A percentile compares a stretch with the other conserved stretches of the same genome.
Conservation (phyloP, 2,113 vertebrate species). For the Dissostichus mawsoni region DNA sequence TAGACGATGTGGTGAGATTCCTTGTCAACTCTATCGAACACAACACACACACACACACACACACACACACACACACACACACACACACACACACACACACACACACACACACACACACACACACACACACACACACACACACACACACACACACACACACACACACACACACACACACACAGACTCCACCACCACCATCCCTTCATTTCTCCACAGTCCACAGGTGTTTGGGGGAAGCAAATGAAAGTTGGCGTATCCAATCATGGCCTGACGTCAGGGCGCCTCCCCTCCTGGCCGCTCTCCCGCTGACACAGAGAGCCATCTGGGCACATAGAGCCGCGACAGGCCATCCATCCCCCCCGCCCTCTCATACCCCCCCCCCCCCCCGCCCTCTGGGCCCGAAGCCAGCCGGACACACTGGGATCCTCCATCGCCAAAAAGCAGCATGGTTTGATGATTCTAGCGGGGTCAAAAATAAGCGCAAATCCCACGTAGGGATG, state of each 20-base stretch:
- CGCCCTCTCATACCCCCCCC: too few species aligned
- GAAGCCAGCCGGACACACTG: slow-evolving; percentile 68
- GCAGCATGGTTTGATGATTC: slow-evolving; percentile 62
- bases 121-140: slow-evolving; percentile 38
- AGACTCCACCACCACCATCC: slow-evolving; percentile 26
- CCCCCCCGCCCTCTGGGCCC: slow-evolving; percentile 65
- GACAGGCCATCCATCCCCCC: slow-evolving; percentile 61
- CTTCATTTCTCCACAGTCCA: slow-evolving; percentile 52
- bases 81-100: slow-evolving; percentile 38
- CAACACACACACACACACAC: slow-evolving; percentile 32
- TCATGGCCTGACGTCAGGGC: slow-evolving; percentile 68
- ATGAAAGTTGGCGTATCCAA: slow-evolving; percentile 69
- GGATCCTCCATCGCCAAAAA: slow-evolving; percentile 48
- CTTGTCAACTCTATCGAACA: neutral
- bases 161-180: slow-evolving; percentile 35
- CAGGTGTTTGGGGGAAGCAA: slow-evolving; percentile 68
- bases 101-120: slow-evolving; percentile 19
- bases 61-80: slow-evolving; percentile 35
- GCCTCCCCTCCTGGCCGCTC: slow-evolving; percentile 61
- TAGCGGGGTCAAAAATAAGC: slow-evolving; percentile 54
- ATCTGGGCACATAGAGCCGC: slow-evolving; percentile 75
- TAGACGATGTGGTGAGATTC: neutral
- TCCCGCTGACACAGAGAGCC: slow-evolving; percentile 76
- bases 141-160: slow-evolving; percentile 31
- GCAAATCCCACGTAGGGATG: slow-evolving; percentile 11